A percentile compares a stretch with the other conserved stretches of the same genome.
These are phyloP conservation scores for Hypolimnas misippus DNA, from an alignment of 2,888 invertebrate species.

Conservation along the genomic window DNA sequence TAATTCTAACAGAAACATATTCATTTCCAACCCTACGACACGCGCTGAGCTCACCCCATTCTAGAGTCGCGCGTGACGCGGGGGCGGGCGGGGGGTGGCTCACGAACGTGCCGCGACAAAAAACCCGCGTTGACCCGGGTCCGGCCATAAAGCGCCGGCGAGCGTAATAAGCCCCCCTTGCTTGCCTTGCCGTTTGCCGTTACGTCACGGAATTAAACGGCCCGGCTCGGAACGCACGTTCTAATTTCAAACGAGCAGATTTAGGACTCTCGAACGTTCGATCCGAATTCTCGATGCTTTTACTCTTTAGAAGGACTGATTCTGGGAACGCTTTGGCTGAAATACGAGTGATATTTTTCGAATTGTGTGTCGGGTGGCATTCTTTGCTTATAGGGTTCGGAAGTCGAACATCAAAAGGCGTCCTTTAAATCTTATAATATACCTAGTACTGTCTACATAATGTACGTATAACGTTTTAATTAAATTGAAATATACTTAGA, in stretches of 20 bases:
- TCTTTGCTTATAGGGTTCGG: neutral
- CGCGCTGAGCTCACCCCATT: constrained; percentile 57
- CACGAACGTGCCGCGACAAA: constrained; percentile 74
- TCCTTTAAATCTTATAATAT: too few species aligned
- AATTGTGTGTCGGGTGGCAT: neutral
- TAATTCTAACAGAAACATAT: neutral
- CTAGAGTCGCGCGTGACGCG: constrained; percentile 59
- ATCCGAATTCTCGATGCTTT: constrained; percentile 24
- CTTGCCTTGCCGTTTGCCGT: constrained; percentile 62
- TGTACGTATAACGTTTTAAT: too few species aligned
- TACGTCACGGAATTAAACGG: constrained; percentile 59
- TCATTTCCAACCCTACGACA: constrained; percentile 37
- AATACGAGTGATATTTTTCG: neutral
- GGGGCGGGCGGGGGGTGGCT: constrained; percentile 44
- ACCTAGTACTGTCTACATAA: too few species aligned
- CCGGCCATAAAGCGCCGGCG: constrained; percentile 73
- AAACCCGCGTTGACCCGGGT: constrained; percentile 72
- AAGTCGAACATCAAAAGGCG: neutral
- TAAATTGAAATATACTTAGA: too few species aligned
- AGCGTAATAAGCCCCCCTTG: constrained; percentile 62
- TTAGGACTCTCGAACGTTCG: constrained; percentile 38
- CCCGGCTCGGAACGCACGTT: constrained; percentile 76
- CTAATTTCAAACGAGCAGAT: constrained; percentile 66
- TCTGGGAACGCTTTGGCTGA: neutral
- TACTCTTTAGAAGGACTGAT: constrained; percentile 18